phyloP scores from a whole-genome alignment of 1,140 invertebrate genomes.

The Trypoxylus dichotomus region DNA sequence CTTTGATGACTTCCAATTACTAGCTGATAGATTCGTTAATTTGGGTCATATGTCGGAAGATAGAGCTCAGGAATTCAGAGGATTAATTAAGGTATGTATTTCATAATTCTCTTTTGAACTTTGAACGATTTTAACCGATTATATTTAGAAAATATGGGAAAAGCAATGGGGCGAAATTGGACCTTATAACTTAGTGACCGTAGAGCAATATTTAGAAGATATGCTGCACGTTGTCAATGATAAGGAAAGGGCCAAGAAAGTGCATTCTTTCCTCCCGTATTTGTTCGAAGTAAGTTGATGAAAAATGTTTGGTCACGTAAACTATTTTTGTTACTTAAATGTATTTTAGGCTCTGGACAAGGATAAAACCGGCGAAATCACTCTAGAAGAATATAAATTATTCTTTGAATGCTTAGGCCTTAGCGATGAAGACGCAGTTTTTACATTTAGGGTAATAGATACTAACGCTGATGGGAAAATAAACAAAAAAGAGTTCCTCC shows the following conservation, averaged over 20 bases:
- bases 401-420: slow-evolving; percentile 80
- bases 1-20: slow-evolving; percentile 75
- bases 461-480: slow-evolving; percentile 75
- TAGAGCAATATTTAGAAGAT: slow-evolving; percentile 77
- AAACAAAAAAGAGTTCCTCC: slow-evolving; percentile 75
- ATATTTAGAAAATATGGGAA: slow-evolving; percentile 71
- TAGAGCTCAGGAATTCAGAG: slow-evolving; percentile 66
- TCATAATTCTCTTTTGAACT: slow-evolving; percentile 28
- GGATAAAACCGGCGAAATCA: slow-evolving; percentile 74
- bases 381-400: slow-evolving; percentile 77
- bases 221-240: slow-evolving; percentile 81
- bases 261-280: slow-evolving; percentile 74
- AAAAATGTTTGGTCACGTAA: not conserved
- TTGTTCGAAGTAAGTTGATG: slow-evolving; percentile 70
- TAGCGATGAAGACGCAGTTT: slow-evolving; percentile 69
- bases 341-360: slow-evolving; percentile 74
- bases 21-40: slow-evolving; percentile 71
- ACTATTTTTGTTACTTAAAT: slow-evolving; percentile 29
- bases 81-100: slow-evolving; percentile 63
- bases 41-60: slow-evolving; percentile 68
- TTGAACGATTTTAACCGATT: no score
- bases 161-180: slow-evolving; percentile 81
- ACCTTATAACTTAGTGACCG: slow-evolving; percentile 76
- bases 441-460: slow-evolving; percentile 77
- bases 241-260: slow-evolving; percentile 69